These are phyloP conservation scores for Diloba caeruleocephala DNA, from an alignment of 2,888 invertebrate genomes.

Conservation along the genomic window DNA sequence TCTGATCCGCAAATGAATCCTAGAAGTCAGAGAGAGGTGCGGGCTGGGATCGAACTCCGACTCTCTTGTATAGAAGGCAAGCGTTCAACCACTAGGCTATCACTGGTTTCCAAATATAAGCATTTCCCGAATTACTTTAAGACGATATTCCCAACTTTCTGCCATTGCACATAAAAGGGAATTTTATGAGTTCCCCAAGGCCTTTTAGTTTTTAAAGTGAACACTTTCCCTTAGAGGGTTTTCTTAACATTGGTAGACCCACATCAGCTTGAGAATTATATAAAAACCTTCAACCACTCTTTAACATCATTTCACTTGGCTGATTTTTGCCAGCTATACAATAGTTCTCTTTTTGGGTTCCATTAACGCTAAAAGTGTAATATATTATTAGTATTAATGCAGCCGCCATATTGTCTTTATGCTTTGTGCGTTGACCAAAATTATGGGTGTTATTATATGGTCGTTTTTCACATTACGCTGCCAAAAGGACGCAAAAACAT, in stretches of 20 bases:
- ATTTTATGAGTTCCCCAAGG: conserved; percentile 25
- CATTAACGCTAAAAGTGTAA: conserved; percentile 50
- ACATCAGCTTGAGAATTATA: conserved; percentile 5
- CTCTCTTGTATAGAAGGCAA: too few relatives aligned
- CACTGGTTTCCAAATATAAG: background rate
- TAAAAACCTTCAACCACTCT: conserved; percentile 10
- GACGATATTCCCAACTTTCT: conserved; percentile 19
- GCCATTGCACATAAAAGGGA: conserved; percentile 21
- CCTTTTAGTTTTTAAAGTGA: conserved; percentile 31
- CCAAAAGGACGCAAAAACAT: conserved; percentile 7
- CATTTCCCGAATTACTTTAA: conserved; percentile 2
- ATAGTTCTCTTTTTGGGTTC: conserved; percentile 28
- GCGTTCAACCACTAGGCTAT: too few relatives aligned
- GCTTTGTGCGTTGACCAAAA: background rate
- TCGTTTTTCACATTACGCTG: background rate
- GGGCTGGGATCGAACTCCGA: too few relatives aligned
- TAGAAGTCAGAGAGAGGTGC: too few relatives aligned
- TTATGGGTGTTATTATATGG: conserved; percentile 7
- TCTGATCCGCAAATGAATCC: too few relatives aligned
- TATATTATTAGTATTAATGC: conserved; percentile 36
- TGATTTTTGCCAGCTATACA: conserved; percentile 19
- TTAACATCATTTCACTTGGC: conserved; percentile 14
- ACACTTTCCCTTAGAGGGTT: conserved; percentile 15
- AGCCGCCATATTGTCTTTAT: conserved; percentile 33
- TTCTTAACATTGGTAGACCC: conserved; percentile 16